Evolutionary conservation across 2,113 vertebrate species (phyloP), one percentile per base, ranked within the genome.

Genomic region (Caloenas nicobarica): DNA sequence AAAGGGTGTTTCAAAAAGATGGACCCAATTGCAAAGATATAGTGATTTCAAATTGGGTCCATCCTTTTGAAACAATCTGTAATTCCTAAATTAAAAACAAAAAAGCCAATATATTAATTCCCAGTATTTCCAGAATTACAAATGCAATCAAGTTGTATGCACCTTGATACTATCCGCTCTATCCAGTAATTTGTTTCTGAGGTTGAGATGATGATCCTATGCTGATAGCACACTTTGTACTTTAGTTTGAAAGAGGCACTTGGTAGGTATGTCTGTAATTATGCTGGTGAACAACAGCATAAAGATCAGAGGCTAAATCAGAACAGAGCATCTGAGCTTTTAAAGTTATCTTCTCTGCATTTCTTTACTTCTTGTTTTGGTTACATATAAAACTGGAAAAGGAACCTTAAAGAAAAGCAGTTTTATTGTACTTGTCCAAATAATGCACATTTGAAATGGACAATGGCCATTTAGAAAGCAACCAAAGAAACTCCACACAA

Each of bases 391-490:
- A 54, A 3, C 16, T 33, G 31, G 31, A 79, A 53, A 50, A 61
- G 7, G 78, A 88, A 11, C 13, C 22, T 44, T 40, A 29, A 62
- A 68, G 40, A 58, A 73, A 88, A 56, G 8, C 7, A 70, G 33
- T 53, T n/a, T 36, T 26, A 19, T 64, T 74, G 72, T 1, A 1
- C 16, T 51, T 28, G 11, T 24, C 58, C 34, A 19, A 58, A 10
- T 26, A 70, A n/a, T 5, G 5, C 11, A 16, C 0, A 0, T 24
- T 21, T 50, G 58, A 81, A 90, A 77, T 3, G 4, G 29, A 19
- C 25, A 25, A 40, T 0, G 1, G 2, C 16, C 14, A 51, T 40
- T 64, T 9, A 29, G 51, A 81, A 88, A 86, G 19, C 6, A 80
- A 72, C 64, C 2, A 66, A 58, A 72, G 19, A 15, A 2, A 3